Evolutionary conservation across 2,797 vertebrate genomes (phyloP), one percentile per base, ranked within the genome.

Genomic region (Phrynocephalus guinanensis): DNA sequence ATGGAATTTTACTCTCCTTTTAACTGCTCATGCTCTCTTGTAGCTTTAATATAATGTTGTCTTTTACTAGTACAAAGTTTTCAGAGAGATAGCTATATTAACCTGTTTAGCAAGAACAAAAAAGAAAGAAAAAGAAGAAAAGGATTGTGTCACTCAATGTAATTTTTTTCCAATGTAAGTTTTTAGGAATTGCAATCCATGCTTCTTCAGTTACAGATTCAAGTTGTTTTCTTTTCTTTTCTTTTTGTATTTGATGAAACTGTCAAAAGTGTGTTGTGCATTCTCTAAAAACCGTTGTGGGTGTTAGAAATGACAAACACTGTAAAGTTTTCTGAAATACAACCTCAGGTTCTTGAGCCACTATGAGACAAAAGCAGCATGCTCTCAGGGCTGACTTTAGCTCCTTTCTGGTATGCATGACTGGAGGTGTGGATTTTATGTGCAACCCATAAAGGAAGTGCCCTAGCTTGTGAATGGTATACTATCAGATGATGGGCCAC

Each of bases 381-480:
- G 70, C 33, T 38, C 70, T 93, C 90, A 87, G 84, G 90, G 86
- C 86, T 94, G 9, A 90, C 38, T 86, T 9, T 0, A 90, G 88
- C 91, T 91, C 92, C 93, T 67, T 95, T 93, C 93, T 94, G 93
- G 87, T 90, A 93, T 92, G 93, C 94, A 93, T 95, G 94, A 95
- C 92, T 88, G 92, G 92, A 95, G 93, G 95, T 95, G 93, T 92
- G 93, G 95, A 94, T 94, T 96, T 96, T 96, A 96, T 95, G 92
- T 94, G 91, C 92, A 92, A 87, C 90, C 93, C 93, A 85, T 94
- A 95, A 95, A 94, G 91, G 93, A 94, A 94, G 87, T 88, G 91
- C 89, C 86, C 88, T 85, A 92, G 93, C 92, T 93, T 93, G 90
- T 86, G 91, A 90, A 10, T 92, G 82, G 86, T 90, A 89, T 91